Base-by-base conservation (phyloP, 2,113 vertebrate genomes). In the Brachionichthys hirsutus region DNA sequence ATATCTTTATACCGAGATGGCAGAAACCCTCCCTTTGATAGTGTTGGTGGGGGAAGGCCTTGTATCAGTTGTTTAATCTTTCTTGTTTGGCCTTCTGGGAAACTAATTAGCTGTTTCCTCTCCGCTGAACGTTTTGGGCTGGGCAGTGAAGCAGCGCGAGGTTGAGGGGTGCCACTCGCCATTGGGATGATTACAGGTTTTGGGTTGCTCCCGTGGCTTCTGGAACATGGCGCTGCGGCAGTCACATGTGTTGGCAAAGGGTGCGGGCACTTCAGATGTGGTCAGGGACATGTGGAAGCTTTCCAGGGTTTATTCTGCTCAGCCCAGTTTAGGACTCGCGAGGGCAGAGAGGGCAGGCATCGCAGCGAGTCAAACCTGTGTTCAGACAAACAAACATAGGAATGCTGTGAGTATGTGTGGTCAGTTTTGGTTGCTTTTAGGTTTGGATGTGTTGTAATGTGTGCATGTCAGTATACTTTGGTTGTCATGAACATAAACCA, bases 251-350 rank as follows among this genome's bases (percentile, higher is more conserved):
- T 87, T 90, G 88, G 87, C 84, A 84, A 70, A 59, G 52, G 70
- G 78, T 74, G 75, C 50, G 45, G 59, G 54, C 74, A 75, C 70
- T 70, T 90, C 58, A 78, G 85, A 91, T 89, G 89, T 91, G 89
- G 89, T 81, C 61, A 9, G 22, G 44, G 61, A 63, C 89, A 90
- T 88, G 88, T 90, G 89, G 89, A 90, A 90, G 78, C 78, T 68
- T 81, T 91, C 87, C 75, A 55, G 57, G 62, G 58, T 87, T 86
- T 78, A 41, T 75, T 54, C 73, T 55, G 69, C 81, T 80, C 80
- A 57, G 55, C 85, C 82, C 77, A 72, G 66, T 67, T 79, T 54
- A 50, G 41, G 47, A 40, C 80, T 74, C 52, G 30, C 14, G 9
- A 35, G 45, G 56, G 59, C 24, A 30, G 46, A 68, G 55, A 63